phyloP scores from a whole-genome alignment of 2,797 vertebrate genomes.

The Gallirallus australis region DNA sequence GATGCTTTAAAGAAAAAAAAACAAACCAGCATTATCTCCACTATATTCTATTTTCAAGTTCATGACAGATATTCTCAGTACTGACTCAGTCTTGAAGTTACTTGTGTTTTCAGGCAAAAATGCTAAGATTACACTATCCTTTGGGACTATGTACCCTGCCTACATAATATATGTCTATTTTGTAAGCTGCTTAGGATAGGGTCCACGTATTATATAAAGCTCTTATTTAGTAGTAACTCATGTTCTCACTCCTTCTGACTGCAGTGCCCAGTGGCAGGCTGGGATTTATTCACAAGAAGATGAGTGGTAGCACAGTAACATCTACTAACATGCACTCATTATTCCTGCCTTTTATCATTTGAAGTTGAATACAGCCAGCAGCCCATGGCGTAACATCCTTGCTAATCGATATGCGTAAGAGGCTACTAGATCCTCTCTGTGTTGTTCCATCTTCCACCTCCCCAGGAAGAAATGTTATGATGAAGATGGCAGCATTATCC shows the following conservation, averaged over 20 bases:
- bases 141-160: not conserved
- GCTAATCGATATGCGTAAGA: not conserved
- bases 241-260: not conserved
- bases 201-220: not conserved
- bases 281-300: not conserved
- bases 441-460: not conserved
- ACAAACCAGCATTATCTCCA: not conserved
- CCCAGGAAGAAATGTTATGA: not conserved
- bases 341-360: not conserved
- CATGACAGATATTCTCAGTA: not conserved
- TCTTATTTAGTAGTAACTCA: conserved; percentile 49
- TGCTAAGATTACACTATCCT: not conserved
- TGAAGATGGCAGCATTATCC: fast-evolving
- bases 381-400: not conserved
- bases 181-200: conserved; percentile 22
- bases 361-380: not conserved
- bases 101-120: conserved; percentile 20
- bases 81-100: conserved; percentile 6
- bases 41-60: not conserved
- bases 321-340: not conserved
- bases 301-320: not conserved
- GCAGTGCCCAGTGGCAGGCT: not conserved
- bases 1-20: not conserved
- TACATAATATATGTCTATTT: not conserved
- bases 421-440: not conserved